A percentile compares a stretch with the other conserved stretches of the same genome.
Conservation (phyloP, 1,140 invertebrate species). For the Pogonognathellus flavescens region DNA sequence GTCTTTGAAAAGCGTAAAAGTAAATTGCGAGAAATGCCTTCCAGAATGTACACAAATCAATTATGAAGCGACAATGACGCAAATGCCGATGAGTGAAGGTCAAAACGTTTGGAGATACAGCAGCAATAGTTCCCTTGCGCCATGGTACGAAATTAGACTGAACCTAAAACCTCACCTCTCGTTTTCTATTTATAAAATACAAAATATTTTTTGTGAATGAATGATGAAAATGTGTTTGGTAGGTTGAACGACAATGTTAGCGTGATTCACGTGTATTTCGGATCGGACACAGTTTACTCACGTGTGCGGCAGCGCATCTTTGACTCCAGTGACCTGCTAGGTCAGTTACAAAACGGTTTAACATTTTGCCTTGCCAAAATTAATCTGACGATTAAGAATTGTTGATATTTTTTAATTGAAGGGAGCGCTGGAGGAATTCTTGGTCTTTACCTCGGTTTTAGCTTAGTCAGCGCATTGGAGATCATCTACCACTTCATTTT, state of each 20-base stretch:
- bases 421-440: background rate
- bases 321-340: background rate
- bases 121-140: background rate
- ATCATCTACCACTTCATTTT: constrained; percentile 6
- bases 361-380: background rate
- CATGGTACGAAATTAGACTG: background rate
- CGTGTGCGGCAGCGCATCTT: background rate
- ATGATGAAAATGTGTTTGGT: no score
- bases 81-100: background rate
- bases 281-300: background rate
- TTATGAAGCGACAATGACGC: background rate
- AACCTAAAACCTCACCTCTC: no score
- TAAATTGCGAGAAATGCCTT: background rate
- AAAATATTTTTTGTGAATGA: no score
- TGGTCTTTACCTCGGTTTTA: background rate
- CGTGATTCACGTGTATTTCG: background rate
- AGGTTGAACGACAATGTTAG: no score
- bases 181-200: no score
- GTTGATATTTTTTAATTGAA: background rate
- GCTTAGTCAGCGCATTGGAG: background rate
- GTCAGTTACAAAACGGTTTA: no score
- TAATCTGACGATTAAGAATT: background rate
- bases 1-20: background rate
- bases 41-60: background rate
- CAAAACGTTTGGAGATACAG: background rate